Conservation (phyloP, 2,113 vertebrate species). For the Turnix velox region DNA sequence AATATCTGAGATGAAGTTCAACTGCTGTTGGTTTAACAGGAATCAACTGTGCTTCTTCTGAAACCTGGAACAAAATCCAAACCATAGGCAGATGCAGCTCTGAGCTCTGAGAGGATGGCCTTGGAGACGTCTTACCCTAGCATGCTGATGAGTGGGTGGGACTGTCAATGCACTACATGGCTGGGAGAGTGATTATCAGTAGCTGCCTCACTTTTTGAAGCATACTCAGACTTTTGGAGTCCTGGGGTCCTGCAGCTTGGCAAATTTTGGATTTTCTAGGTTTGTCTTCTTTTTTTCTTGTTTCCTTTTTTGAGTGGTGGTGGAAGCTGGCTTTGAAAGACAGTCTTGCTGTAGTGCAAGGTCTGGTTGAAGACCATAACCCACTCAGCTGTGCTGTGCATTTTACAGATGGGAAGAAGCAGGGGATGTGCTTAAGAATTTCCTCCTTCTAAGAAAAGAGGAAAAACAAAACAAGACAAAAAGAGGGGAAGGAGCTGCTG, state of each 20-base stretch:
- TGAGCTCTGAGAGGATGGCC: not conserved
- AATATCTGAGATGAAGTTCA: slow-evolving; percentile 10
- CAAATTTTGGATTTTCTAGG: not conserved
- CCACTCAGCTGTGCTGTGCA: not conserved
- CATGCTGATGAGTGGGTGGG: not conserved
- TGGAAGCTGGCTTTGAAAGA: not conserved
- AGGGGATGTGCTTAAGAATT: not conserved
- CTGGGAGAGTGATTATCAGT: not conserved
- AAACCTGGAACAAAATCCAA: slow-evolving; percentile 51
- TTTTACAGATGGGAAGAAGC: not conserved
- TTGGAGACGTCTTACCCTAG: not conserved
- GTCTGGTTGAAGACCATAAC: not conserved
- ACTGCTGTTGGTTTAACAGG: slow-evolving; percentile 25
- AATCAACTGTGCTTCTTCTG: slow-evolving; percentile 55
- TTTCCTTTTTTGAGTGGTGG: not conserved
- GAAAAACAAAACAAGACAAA: not conserved
- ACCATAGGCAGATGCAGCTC: slow-evolving; percentile 10
- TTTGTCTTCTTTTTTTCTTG: not conserved
- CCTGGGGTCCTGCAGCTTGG: not conserved
- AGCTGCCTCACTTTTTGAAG: not conserved
- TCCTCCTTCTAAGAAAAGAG: slow-evolving; percentile 12
- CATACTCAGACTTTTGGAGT: not conserved
- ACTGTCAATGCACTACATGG: not conserved
- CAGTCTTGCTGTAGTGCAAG: not conserved
- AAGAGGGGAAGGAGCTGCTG: not conserved